Base-by-base conservation (phyloP, 1,140 invertebrate species). In the Nylanderia fulva region DNA sequence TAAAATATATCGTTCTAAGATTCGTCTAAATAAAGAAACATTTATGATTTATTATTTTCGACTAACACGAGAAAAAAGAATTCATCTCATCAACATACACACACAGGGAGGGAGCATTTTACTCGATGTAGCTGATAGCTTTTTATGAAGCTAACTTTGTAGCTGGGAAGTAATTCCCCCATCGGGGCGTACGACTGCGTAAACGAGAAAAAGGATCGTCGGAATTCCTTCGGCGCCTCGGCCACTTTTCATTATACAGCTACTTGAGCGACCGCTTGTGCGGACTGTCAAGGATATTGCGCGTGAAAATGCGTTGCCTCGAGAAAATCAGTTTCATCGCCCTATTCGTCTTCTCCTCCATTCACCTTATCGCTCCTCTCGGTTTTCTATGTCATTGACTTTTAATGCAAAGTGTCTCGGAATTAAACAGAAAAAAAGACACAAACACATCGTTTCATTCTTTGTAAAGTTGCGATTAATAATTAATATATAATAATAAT, bases 221-320 rank as follows among this genome's bases (percentile, higher is more conserved):
- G 60, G 29, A 82, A 75, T 66, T 74, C 61, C 15, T n/a, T n/a
- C 11, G 24, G 39, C 54, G 27, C 13, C 54, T 58, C n/a, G 29
- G 56, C 80, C 36, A 61, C 48, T 80, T 80, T 85, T 66, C 48
- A 86, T 80, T 87, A 72, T 69, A 56, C 80, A 42, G 21, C 63
- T 58, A 60, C 69, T 84, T 85, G 39, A 6, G 9, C 7, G 64
- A 56, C 33, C 48, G 77, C 18, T 69, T 48, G 45, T 48, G 58
- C 27, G 13, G 6, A 45, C 61, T 63, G 58, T 66, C 21, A 79
- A 72, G 64, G 56, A 69, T 80, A 79, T 85, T 80, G 74, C 66
- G 21, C 80, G 80, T 76, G 80, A 61, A 75, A 83, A 48, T 0
- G 39, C 56, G 39, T 61, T 45, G 39, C 69, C n/a, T 61, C n/a